Evolutionary conservation across 2,797 vertebrate species (phyloP), one percentile per base, ranked within the genome.

Genomic region (Pygocentrus nattereri): DNA sequence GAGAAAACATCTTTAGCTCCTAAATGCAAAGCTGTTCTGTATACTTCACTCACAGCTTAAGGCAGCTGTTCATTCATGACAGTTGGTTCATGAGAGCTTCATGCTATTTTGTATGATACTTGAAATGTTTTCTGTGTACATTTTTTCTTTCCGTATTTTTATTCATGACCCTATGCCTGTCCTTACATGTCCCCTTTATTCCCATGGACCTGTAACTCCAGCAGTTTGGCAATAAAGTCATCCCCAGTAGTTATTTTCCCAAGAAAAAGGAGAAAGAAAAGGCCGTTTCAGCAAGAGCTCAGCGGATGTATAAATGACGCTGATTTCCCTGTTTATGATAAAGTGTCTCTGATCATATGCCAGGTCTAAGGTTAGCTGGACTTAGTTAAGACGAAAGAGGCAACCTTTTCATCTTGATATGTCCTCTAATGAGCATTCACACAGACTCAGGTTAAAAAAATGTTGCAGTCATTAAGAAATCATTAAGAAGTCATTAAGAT

Each of bases 331-430:
- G 58, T 84, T 87, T 79, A 67, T 59, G 21, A 21, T 79, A 71
- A 44, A 64, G 27, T 3, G 44, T 65, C 73, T 85, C 72, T 85
- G 84, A 84, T 80, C 52, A 30, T 76, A 47, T 78, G 77, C 83
- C 79, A 84, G 71, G 74, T 73, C 78, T 78, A 78, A 69, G 74
- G 58, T 82, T 82, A 75, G 52, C 70, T 85, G 84, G 74, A 80
- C 50, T 49, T 50, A 25, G 76, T 77, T 84, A 59, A 70, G 56
- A 83, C 62, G 49, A 78, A 78, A 38, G 52, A 65, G 18, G 41
- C 27, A 3, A 68, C 11, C 41, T 80, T 82, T 80, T 84, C 15
- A 82, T 85, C 27, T 71, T 50, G 49, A 38, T 67, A 16, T 44
- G 34, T 56, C 27, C 3, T 82, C 27, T 5, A 69, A 31, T 68